These are phyloP conservation scores for Dromas ardeola DNA, from an alignment of 2,113 vertebrate species.

Conservation along the genomic window DNA sequence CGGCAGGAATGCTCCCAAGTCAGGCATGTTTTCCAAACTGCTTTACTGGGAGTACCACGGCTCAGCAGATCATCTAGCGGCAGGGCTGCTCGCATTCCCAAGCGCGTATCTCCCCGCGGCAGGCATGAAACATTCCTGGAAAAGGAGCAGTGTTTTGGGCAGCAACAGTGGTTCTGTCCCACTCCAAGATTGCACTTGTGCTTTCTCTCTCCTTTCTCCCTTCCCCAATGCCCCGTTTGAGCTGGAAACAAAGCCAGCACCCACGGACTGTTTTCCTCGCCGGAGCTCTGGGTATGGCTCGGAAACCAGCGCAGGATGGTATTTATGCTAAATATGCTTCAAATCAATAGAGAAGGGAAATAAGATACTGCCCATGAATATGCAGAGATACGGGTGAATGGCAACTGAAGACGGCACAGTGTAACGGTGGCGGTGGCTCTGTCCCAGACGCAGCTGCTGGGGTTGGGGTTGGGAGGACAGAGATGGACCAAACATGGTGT, in stretches of 20 bases:
- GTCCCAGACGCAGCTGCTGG: neutral
- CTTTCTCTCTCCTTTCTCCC: neutral
- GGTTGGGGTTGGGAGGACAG: neutral
- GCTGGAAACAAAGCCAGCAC: neutral
- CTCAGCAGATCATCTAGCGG: neutral
- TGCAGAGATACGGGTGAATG: fast-evolving
- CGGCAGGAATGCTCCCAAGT: neutral
- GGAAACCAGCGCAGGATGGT: neutral
- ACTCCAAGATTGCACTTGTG: neutral
- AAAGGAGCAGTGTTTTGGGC: neutral
- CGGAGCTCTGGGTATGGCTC: neutral
- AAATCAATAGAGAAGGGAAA: neutral
- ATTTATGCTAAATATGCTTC: neutral
- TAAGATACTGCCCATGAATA: neutral
- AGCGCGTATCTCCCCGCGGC: fast-evolving
- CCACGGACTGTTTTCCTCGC: neutral
- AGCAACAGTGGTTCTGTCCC: neutral
- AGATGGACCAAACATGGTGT: neutral
- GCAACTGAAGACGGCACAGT: neutral
- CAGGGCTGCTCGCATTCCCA: neutral
- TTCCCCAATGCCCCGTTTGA: no score
- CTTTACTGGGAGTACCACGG: neutral
- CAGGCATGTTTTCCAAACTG: neutral
- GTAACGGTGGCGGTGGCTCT: neutral
- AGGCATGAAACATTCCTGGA: neutral